phyloP scores from a whole-genome alignment of 2,888 invertebrate species.

The Drosophila multiciliata region DNA sequence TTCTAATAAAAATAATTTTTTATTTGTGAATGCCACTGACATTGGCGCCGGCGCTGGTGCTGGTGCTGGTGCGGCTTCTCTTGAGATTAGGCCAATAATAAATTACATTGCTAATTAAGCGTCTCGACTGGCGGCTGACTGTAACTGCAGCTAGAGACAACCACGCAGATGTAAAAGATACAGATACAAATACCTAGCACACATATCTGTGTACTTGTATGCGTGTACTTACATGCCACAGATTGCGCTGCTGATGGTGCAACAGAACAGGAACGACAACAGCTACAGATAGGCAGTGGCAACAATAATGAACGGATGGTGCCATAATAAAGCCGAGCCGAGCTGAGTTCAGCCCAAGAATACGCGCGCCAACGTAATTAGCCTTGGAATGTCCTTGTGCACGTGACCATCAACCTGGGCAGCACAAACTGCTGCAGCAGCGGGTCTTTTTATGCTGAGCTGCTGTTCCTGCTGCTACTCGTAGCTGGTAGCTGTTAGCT shows the following conservation, averaged over 20 bases:
- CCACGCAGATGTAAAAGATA: slow-evolving; percentile 77
- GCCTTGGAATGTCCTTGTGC: slow-evolving; percentile 81
- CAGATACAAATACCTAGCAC: slow-evolving; percentile 42
- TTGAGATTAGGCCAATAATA: slow-evolving; percentile 74
- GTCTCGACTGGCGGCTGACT: slow-evolving; percentile 38
- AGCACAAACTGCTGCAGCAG: slow-evolving; percentile 15
- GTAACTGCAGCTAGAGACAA: slow-evolving; percentile 43
- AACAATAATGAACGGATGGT: slow-evolving; percentile 65
- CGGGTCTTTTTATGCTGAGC: slow-evolving; percentile 31
- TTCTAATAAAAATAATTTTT: slow-evolving; percentile 75
- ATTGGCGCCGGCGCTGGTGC: slow-evolving; percentile 38
- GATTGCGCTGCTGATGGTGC: slow-evolving; percentile 46
- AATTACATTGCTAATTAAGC: slow-evolving; percentile 77
- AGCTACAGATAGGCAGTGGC: slow-evolving; percentile 26
- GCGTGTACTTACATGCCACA: slow-evolving; percentile 54
- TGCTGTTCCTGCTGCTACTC: slow-evolving; percentile 1
- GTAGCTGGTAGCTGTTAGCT: background rate
- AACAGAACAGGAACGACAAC: slow-evolving; percentile 19
- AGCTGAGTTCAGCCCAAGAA: slow-evolving; percentile 23
- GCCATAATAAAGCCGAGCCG: slow-evolving; percentile 61
- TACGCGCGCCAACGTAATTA: slow-evolving; percentile 73
- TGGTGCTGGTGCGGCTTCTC: slow-evolving; percentile 28
- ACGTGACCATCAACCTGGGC: slow-evolving; percentile 68
- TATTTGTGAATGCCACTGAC: slow-evolving; percentile 72
- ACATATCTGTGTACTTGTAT: slow-evolving; percentile 15